Conservation (phyloP, 1,140 invertebrate species). For the Trichonephila clavipes region DNA sequence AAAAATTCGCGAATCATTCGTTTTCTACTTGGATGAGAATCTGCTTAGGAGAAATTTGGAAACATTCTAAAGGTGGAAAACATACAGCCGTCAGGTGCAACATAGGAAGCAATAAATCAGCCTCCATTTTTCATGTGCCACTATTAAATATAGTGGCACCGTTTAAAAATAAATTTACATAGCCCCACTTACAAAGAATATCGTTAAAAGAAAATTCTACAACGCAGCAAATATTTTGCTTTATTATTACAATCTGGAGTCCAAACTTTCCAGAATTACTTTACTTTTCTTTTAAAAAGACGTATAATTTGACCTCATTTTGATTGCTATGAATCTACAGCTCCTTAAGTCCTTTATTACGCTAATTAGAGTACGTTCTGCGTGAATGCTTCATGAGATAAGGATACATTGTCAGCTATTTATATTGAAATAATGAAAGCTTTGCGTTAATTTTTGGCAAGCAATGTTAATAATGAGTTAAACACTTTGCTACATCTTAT, state of each 20-base stretch:
- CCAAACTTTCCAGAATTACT: background rate
- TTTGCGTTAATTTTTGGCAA: conserved; percentile 25
- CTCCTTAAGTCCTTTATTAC: background rate
- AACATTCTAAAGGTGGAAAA: conserved; percentile 44
- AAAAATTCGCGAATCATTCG: conserved; percentile 66
- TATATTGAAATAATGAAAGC: conserved; percentile 26
- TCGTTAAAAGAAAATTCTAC: background rate
- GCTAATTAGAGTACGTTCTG: background rate
- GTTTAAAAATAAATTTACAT: conserved; percentile 61
- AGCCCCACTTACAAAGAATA: background rate
- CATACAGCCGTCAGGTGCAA: conserved; percentile 59
- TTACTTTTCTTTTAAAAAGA: background rate
- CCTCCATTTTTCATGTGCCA: conserved; percentile 26
- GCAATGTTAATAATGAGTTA: background rate
- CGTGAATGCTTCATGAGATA: background rate
- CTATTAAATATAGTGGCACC: conserved; percentile 61
- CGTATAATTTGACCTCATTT: conserved; percentile 36
- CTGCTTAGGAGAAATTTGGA: conserved; percentile 55
- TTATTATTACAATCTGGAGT: background rate
- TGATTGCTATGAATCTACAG: background rate
- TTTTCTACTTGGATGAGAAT: conserved; percentile 53
- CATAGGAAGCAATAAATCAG: conserved; percentile 60
- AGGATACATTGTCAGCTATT: background rate
- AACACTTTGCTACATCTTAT: background rate
- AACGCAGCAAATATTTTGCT: background rate